These are phyloP conservation scores for Bombus soroeensis DNA, from an alignment of 1,140 invertebrate species.

Conservation along the genomic window DNA sequence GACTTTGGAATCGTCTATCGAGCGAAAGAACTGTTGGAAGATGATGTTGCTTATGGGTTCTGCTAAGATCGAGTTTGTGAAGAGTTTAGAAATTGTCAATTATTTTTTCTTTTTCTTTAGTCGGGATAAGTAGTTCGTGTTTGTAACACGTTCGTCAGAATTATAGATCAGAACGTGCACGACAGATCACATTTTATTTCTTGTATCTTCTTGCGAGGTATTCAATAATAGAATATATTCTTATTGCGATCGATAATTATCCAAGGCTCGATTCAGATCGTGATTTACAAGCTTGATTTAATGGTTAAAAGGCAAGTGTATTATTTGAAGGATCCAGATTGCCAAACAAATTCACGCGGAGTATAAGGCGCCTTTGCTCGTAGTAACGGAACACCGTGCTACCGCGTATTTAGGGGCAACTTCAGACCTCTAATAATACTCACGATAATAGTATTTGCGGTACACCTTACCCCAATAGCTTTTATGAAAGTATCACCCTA, in stretches of 20 bases:
- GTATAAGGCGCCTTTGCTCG: background rate
- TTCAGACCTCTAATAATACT: constrained; percentile 45
- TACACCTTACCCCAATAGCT: constrained; percentile 60
- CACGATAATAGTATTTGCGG: constrained; percentile 63
- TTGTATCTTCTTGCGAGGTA: no score
- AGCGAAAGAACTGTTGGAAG: background rate
- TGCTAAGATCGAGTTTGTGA: background rate
- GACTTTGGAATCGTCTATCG: background rate
- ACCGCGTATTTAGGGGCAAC: constrained; percentile 12
- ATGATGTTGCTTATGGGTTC: background rate
- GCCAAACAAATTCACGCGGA: background rate
- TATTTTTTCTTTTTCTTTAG: background rate
- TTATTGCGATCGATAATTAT: no score
- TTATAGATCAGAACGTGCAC: no score
- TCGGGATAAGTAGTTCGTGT: background rate
- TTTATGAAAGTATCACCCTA: constrained; percentile 64
- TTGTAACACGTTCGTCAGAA: background rate
- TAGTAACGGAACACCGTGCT: constrained; percentile 21
- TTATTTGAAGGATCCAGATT: background rate
- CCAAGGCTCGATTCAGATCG: background rate
- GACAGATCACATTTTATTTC: no score
- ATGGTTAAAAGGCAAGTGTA: background rate
- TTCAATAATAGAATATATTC: no score
- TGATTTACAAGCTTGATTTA: background rate
- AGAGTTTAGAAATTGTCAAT: background rate